A percentile compares a stretch with the other conserved stretches of the same genome.
These are phyloP conservation scores for Lacanobia oleracea DNA, from an alignment of 2,888 invertebrate genomes.

Conservation along the genomic window DNA sequence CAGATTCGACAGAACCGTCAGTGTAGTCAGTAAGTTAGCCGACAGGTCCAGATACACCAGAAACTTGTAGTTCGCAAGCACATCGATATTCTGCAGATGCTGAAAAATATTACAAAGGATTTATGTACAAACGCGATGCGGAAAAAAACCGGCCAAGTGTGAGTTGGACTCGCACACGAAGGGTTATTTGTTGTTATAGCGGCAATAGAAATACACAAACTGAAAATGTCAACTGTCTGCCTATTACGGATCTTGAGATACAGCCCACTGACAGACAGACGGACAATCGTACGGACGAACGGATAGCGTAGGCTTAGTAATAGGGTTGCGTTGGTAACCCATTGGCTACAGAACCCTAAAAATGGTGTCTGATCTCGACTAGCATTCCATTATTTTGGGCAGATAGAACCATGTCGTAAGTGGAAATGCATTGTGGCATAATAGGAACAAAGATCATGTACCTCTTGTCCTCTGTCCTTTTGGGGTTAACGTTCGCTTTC, in stretches of 20 bases:
- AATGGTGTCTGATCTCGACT: conserved; percentile 43
- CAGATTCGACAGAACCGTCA: conserved; percentile 88
- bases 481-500: background rate
- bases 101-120: conserved; percentile 63
- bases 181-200: too few species aligned
- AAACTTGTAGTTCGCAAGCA: conserved; percentile 89
- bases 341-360: too few species aligned
- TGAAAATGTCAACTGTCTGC: too few species aligned
- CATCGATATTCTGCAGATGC: conserved; percentile 86
- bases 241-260: too few species aligned
- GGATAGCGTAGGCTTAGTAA: too few species aligned
- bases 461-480: background rate
- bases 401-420: background rate
- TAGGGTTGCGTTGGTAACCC: too few species aligned
- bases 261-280: too few species aligned
- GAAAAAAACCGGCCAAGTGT: background rate
- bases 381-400: background rate
- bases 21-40: conserved; percentile 88
- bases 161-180: too few species aligned
- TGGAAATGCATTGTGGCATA: background rate
- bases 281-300: too few species aligned
- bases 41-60: conserved; percentile 91
- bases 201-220: too few species aligned
- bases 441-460: background rate
- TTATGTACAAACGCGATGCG: background rate